Conservation (phyloP, 2,888 invertebrate genomes). For the Acanthopleura granulata region DNA sequence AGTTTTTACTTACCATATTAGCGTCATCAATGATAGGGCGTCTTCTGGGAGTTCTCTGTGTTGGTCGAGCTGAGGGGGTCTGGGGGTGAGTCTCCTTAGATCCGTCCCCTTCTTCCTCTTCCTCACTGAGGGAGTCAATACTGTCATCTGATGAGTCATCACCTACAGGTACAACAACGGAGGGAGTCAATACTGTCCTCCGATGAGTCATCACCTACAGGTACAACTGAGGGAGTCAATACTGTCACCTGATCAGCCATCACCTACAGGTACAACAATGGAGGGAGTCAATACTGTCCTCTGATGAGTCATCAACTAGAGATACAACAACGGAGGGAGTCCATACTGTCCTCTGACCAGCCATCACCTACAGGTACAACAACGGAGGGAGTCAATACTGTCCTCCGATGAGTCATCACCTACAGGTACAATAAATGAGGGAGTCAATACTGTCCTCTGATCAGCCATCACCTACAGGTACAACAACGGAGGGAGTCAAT, state of each 20-base stretch:
- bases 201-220: conserved; percentile 28
- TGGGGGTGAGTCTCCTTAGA: background rate
- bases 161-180: conserved; percentile 21
- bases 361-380: conserved; percentile 27
- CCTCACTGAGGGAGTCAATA: conserved; percentile 27
- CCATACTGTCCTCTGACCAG: conserved; percentile 28
- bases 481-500: conserved; percentile 26
- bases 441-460: conserved; percentile 28
- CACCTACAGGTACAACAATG: no score
- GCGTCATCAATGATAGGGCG: no score
- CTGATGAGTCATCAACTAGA: conserved; percentile 27
- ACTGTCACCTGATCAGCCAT: conserved; percentile 29
- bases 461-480: conserved; percentile 27
- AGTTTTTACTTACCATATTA: no score
- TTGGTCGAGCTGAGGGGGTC: background rate
- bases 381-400: conserved; percentile 29
- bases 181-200: conserved; percentile 29
- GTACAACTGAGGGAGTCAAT: conserved; percentile 26
- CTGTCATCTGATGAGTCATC: conserved; percentile 29
- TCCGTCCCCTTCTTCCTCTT: conserved; percentile 3
- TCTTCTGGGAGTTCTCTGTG: no score
- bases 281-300: conserved; percentile 29
- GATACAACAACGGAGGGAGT: conserved; percentile 25
- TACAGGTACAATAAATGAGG: no score
- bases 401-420: conserved; percentile 27